Conservation (phyloP, 1,140 invertebrate species). For the Atta colombica region DNA sequence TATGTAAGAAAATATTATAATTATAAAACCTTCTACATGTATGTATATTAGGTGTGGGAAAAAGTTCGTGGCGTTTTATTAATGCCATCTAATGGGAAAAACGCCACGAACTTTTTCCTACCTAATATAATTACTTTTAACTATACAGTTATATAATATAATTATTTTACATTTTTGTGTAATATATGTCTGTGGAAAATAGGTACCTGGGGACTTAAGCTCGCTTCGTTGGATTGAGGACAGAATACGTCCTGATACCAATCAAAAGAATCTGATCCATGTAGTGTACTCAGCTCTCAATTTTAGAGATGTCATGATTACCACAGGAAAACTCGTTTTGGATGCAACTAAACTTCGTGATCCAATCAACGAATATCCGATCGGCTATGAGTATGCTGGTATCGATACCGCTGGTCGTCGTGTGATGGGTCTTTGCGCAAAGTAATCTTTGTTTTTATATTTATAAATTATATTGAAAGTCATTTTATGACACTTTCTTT, state of each 20-base stretch:
- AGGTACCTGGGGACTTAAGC: slow-evolving; percentile 93
- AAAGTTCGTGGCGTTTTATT: no score
- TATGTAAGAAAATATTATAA: neutral
- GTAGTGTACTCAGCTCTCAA: slow-evolving; percentile 91
- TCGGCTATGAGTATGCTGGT: slow-evolving; percentile 93
- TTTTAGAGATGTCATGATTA: slow-evolving; percentile 93
- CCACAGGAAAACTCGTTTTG: slow-evolving; percentile 90
- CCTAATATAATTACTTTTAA: neutral
- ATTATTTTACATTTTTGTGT: neutral
- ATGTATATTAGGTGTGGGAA: neutral
- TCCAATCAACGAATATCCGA: slow-evolving; percentile 88
- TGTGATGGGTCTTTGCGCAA: slow-evolving; percentile 90
- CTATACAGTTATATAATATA: neutral
- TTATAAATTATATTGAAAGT: neutral
- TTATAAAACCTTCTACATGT: neutral
- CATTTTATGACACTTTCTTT: no score
- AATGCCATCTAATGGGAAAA: no score
- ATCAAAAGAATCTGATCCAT: slow-evolving; percentile 84
- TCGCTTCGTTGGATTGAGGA: slow-evolving; percentile 94
- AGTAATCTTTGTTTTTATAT: slow-evolving; percentile 60
- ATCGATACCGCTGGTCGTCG: slow-evolving; percentile 86
- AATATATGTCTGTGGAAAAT: slow-evolving; percentile 9
- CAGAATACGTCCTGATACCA: slow-evolving; percentile 79
- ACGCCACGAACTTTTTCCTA: no score
- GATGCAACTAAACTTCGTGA: slow-evolving; percentile 88